Evolutionary conservation across 2,113 vertebrate species (phyloP), one percentile per base, ranked within the genome.

Genomic region (Andinoacara biseriatus): DNA sequence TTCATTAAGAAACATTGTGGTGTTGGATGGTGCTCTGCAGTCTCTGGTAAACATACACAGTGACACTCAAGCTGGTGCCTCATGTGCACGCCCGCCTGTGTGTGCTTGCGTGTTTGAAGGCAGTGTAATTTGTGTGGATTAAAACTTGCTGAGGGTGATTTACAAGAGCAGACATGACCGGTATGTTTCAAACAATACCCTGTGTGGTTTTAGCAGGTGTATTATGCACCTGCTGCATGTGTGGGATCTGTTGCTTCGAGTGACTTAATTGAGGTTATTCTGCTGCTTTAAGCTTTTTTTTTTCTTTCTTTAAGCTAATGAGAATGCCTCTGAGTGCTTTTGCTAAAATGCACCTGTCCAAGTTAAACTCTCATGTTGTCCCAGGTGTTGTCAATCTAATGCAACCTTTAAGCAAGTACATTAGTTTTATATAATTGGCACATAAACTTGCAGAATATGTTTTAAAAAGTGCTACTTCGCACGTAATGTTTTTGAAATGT

Each of bases 21-120:
- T 96, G 58, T 90, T 97, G 83, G 97, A 99, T 2, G 97, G 98
- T 80, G 96, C 94, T 85, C 95, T 99, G 76, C 97, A 99, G 92
- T 96, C 98, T 60, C 94, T 99, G 97, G 98, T 99, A 95, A 96
- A 89, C 59, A 62, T 26, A 52, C 20, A 22, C 1, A 6, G 14
- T 10, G 20, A 4, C 26, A 63, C n/a, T 11, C 10, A 78, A 18
- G 7, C 20, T 35, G 31, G 14, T 33, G 58, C 76, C 31, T 62
- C 67, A n/a, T 6, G 31, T 52, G 18, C 31, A 72, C n/a, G 2
- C 62, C 15, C 38, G 33, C 74, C 7, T 58, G 69, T 61, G 29
- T 78, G 67, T 57, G 9, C 84, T 77, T 78, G 43, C 49, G 24
- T 69, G 65, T 20, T 57, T 81, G 10, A 78, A 33, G 43, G 10